Evolutionary conservation across 2,888 invertebrate species (phyloP).

Genomic region (Cyclophora albipunctata): DNA sequence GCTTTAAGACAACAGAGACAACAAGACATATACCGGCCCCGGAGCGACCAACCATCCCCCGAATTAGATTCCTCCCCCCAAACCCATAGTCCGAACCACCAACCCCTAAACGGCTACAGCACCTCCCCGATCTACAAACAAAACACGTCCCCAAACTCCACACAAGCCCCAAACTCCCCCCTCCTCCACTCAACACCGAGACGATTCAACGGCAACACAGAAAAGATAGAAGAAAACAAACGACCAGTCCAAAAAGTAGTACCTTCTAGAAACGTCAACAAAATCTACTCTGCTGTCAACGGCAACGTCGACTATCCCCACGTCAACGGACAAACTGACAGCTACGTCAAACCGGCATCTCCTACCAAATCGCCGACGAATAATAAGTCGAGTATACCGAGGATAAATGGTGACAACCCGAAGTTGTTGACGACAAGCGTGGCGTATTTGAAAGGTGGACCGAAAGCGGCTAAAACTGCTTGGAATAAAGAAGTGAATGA

Average conservation of each 20-base stretch:
- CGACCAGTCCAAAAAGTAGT: conserved; percentile 87
- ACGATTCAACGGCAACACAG: conserved; percentile 58
- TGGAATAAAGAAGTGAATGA: conserved; percentile 85
- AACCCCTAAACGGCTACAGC: conserved; percentile 69
- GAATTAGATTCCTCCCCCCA: conserved; percentile 72
- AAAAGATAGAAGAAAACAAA: conserved; percentile 69
- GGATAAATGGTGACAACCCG: conserved; percentile 56
- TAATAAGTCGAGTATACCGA: conserved; percentile 49
- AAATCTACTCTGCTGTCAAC: conserved; percentile 69
- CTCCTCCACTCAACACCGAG: conserved; percentile 67
- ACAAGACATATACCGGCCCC: conserved; percentile 85
- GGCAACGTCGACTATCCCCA: conserved; percentile 55
- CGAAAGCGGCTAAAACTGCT: conserved; percentile 74
- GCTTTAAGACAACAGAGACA: conserved; percentile 89
- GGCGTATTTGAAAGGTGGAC: conserved; percentile 75
- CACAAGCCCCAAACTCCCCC: conserved; percentile 62
- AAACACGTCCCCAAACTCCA: conserved; percentile 45
- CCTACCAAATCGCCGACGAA: conserved; percentile 77
- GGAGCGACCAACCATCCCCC: conserved; percentile 75
- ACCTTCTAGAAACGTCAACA: conserved; percentile 80
- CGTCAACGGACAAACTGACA: conserved; percentile 47
- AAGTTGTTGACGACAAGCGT: conserved; percentile 75
- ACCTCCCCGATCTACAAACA: conserved; percentile 67
- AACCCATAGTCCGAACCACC: conserved; percentile 7
- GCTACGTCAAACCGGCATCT: conserved; percentile 80